Evolutionary conservation across 2,113 vertebrate genomes (phyloP).

Genomic region (Tautogolabrus adspersus): DNA sequence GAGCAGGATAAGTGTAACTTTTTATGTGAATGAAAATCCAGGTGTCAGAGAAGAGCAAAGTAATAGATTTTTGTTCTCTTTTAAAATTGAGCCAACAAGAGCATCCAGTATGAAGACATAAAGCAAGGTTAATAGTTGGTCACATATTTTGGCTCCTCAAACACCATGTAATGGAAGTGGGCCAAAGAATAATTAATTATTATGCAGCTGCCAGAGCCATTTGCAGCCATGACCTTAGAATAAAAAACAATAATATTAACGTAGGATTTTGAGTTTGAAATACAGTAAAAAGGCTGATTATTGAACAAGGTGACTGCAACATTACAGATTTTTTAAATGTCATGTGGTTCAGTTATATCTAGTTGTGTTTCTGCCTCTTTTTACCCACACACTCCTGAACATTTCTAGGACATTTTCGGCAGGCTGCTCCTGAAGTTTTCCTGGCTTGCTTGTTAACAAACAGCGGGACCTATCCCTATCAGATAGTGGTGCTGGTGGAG

Average conservation of each 20-base stretch:
- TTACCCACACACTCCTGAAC: background rate
- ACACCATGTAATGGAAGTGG: constrained; percentile 40
- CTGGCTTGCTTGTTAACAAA: no score
- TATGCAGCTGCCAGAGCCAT: constrained; percentile 34
- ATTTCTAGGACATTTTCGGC: no score
- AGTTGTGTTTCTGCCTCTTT: background rate
- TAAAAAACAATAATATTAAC: constrained; percentile 3
- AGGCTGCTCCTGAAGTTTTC: no score
- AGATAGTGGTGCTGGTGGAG: no score
- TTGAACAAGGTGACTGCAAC: constrained; percentile 9
- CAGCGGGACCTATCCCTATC: no score
- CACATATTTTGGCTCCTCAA: constrained; percentile 55
- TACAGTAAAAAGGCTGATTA: background rate
- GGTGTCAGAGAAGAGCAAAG: constrained; percentile 43
- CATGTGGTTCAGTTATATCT: background rate
- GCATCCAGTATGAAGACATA: constrained; percentile 38
- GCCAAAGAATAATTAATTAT: constrained; percentile 59
- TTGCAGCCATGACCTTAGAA: constrained; percentile 38
- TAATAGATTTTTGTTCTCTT: constrained; percentile 4
- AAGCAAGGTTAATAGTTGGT: constrained; percentile 59
- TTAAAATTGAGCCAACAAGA: background rate
- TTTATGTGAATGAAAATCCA: constrained; percentile 1
- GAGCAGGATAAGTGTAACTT: background rate
- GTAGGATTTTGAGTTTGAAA: constrained; percentile 15
- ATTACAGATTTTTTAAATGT: constrained; percentile 22